Conservation (phyloP, 2,113 vertebrate genomes). For the Poecile atricapillus region DNA sequence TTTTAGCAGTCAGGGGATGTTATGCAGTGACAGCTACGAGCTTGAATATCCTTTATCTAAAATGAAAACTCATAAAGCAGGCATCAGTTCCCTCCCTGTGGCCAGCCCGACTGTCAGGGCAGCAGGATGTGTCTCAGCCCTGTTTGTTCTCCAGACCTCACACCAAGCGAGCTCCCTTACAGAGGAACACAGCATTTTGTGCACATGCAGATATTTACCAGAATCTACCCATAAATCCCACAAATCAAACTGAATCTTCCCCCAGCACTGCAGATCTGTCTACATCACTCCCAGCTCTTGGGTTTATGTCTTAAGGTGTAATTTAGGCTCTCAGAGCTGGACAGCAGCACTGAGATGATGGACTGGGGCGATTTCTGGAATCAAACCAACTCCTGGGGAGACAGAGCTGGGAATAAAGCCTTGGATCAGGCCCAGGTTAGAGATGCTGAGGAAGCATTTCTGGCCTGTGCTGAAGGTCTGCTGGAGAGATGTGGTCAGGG, state of each 20-base stretch:
- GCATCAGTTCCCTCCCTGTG: neutral
- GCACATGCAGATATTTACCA: neutral
- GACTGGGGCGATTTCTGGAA: neutral
- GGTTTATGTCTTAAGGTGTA: neutral
- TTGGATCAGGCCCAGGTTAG: neutral
- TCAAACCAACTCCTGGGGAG: neutral
- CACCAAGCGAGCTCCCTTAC: neutral
- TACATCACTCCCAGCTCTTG: rapidly evolving
- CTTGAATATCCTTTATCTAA: neutral
- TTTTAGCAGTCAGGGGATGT: neutral
- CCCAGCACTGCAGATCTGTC: neutral
- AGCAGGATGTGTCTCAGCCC: neutral
- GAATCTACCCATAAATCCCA: neutral
- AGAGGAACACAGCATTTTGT: neutral
- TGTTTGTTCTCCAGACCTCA: neutral
- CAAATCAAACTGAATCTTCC: neutral
- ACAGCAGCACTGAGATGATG: neutral
- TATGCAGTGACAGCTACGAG: neutral
- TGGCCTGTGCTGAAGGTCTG: neutral
- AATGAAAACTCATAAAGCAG: neutral
- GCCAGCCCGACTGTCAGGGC: neutral
- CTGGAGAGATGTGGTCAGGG: neutral
- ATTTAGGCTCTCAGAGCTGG: neutral
- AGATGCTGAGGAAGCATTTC: neutral
- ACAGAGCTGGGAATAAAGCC: neutral